A percentile compares a stretch with the other conserved stretches of the same genome.
Conservation (phyloP, 2,888 invertebrate genomes). For the Melolontha melolontha region DNA sequence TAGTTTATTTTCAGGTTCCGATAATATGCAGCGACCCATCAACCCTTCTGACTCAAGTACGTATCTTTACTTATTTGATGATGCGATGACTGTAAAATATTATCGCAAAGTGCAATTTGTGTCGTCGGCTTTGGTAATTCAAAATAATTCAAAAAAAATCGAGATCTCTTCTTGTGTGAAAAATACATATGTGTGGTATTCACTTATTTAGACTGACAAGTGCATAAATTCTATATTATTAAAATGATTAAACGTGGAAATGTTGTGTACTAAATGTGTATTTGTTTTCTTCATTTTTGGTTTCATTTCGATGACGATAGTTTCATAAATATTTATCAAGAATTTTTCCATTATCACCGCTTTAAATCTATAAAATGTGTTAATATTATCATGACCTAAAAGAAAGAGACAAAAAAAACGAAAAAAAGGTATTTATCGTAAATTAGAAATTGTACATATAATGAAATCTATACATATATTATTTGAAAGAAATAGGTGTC, state of each 20-base stretch:
- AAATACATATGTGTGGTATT: constrained; percentile 8
- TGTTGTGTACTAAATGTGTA: constrained; percentile 34
- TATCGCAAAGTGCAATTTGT: constrained; percentile 58
- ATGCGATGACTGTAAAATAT: constrained; percentile 60
- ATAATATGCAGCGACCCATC: constrained; percentile 32
- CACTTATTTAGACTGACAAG: constrained; percentile 19
- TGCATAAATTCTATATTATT: constrained; percentile 38
- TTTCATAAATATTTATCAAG: constrained; percentile 7
- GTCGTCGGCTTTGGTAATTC: constrained; percentile 19
- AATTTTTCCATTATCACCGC: constrained; percentile 14
- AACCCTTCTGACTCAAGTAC: constrained; percentile 56
- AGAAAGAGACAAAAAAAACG: constrained; percentile 41
- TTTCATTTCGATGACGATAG: constrained; percentile 3
- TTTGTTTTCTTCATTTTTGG: constrained; percentile 6
- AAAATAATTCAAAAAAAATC: background rate
- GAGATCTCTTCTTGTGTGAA: constrained; percentile 9
- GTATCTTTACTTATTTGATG: constrained; percentile 53
- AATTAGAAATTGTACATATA: constrained; percentile 22
- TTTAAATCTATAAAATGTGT: constrained; percentile 16
- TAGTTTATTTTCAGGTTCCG: constrained; percentile 52
- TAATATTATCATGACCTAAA: constrained; percentile 1
- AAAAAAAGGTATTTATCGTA: constrained; percentile 23
- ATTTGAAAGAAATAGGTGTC: constrained; percentile 15
- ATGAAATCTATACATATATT: constrained; percentile 22
- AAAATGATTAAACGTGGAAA: constrained; percentile 36